These are phyloP conservation scores for Ctenopoma kingsleyae DNA, from an alignment of 2,797 vertebrate species.

Conservation along the genomic window DNA sequence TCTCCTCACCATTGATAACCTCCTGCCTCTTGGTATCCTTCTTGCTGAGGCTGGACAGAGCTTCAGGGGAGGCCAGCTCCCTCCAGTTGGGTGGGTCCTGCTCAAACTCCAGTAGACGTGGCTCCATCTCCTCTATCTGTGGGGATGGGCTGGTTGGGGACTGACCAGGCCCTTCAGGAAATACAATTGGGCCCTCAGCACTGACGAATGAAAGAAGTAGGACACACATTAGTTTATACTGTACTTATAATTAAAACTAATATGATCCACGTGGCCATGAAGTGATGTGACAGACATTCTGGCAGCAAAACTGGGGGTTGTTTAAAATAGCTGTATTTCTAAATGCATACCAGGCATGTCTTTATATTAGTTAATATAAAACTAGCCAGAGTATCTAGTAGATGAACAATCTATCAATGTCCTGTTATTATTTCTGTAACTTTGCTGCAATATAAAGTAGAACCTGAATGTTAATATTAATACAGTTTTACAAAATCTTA, in stretches of 20 bases:
- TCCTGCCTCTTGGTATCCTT: conserved; percentile 92
- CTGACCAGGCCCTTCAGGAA: conserved; percentile 67
- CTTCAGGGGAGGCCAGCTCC: conserved; percentile 81
- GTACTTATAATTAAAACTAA: not conserved
- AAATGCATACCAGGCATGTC: conserved; percentile 1
- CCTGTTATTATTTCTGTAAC: too few relatives aligned
- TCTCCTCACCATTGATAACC: conserved; percentile 91
- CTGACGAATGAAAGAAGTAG: conserved; percentile 47
- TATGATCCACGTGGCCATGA: conserved; percentile 10
- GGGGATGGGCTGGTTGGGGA: conserved; percentile 77
- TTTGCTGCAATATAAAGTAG: too few relatives aligned
- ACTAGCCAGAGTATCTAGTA: too few relatives aligned
- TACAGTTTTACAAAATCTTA: not conserved
- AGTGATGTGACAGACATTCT: conserved; percentile 2
- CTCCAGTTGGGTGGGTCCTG: conserved; percentile 91
- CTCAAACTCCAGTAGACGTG: conserved; percentile 88
- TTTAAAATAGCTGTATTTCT: conserved; percentile 17
- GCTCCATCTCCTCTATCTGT: conserved; percentile 88
- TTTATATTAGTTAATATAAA: too few relatives aligned
- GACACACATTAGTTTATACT: not conserved
- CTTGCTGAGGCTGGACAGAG: conserved; percentile 86
- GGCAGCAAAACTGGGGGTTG: not conserved
- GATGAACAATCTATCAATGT: not conserved
- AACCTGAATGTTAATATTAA: not conserved
- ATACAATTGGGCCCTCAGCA: conserved; percentile 51